Evolutionary conservation across 2,113 vertebrate genomes (phyloP).

Genomic region (Lophius piscatorius): DNA sequence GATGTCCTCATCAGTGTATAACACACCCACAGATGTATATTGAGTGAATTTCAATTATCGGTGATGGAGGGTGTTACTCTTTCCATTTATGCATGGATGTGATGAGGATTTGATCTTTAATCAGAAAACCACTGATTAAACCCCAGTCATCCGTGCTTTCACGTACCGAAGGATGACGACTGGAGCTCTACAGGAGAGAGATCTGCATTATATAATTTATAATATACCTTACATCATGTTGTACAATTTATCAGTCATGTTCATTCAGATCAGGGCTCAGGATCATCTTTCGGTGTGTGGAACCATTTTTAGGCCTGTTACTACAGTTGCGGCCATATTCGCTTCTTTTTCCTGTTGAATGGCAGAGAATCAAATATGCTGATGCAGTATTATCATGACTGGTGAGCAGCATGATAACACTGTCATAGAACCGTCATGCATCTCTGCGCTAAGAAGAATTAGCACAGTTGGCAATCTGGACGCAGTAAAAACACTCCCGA

Average conservation of each 20-base stretch:
- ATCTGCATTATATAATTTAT: slow-evolving; percentile 31
- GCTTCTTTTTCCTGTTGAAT: slow-evolving; percentile 69
- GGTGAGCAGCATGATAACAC: slow-evolving; percentile 44
- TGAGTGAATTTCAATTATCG: slow-evolving; percentile 84
- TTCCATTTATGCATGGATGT: slow-evolving; percentile 85
- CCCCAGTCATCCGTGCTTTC: slow-evolving; percentile 78
- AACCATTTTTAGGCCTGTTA: slow-evolving; percentile 76
- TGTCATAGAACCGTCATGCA: slow-evolving; percentile 40
- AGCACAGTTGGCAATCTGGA: slow-evolving; percentile 22
- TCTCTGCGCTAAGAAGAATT: slow-evolving; percentile 40
- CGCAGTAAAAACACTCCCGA: slow-evolving; percentile 15
- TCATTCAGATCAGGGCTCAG: slow-evolving; percentile 58
- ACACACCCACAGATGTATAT: slow-evolving; percentile 29
- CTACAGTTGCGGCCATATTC: slow-evolving; percentile 74
- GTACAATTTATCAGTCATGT: slow-evolving; percentile 37
- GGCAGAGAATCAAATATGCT: slow-evolving; percentile 52
- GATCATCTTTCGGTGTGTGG: slow-evolving; percentile 82
- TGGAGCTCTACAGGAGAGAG: slow-evolving; percentile 51
- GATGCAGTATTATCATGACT: slow-evolving; percentile 26
- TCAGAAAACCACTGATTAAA: slow-evolving; percentile 84
- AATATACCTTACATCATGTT: slow-evolving; percentile 39
- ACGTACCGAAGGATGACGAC: slow-evolving; percentile 79
- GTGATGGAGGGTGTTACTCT: slow-evolving; percentile 80
- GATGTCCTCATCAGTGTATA: too few species aligned
- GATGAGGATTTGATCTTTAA: slow-evolving; percentile 82